Base-by-base conservation (phyloP, 2,888 invertebrate genomes). In the Syritta pipiens region DNA sequence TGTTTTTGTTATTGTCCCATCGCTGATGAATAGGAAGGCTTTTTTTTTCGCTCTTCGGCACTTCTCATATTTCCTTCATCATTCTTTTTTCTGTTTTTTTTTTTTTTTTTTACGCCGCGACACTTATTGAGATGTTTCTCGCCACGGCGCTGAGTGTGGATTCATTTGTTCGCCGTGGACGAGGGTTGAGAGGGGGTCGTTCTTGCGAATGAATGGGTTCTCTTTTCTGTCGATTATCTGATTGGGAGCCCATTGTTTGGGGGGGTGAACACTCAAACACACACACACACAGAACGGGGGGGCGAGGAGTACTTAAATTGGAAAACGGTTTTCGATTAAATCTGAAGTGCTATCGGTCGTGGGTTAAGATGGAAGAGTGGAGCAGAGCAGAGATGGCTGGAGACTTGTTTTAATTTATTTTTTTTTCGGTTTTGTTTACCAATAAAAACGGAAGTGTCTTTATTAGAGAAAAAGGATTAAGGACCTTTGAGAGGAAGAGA, bases 121-220 rank as follows among this genome's bases (percentile, higher is more conserved):
- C 63, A 71, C 76, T 71, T 71, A 77, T 77, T 77, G 76, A 71
- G 57, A 76, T 71, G 71, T 71, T 76, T 63, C 71, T 20, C 51
- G 51, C 28, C 26, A 14, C 37, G 22, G 2, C 24, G 20, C 12
- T 53, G 22, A 59, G 42, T 51, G 44, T 59, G 42, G 67, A 74
- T 67, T 69, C 53, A 59, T 57, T 62, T 68, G 75, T 53, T 26
- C 4, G 63, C 62, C 57, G 76, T 63, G 57, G 32, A 48, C 24
- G 22, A 62, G 12, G 44, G 24, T 19, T 26, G 48, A 46, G 60
- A 30, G 28, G 46, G 2, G 4, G 42, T 44, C 62, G 48, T 51
- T 76, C 63, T 37, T 20, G 59, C 37, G 57, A 65, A 51, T 71
- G 71, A 71, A 77, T 51, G 57, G n/a, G 76, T 60, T 67, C 40